Evolutionary conservation across 2,113 vertebrate species (phyloP).

Genomic region (Mustela nigripes): DNA sequence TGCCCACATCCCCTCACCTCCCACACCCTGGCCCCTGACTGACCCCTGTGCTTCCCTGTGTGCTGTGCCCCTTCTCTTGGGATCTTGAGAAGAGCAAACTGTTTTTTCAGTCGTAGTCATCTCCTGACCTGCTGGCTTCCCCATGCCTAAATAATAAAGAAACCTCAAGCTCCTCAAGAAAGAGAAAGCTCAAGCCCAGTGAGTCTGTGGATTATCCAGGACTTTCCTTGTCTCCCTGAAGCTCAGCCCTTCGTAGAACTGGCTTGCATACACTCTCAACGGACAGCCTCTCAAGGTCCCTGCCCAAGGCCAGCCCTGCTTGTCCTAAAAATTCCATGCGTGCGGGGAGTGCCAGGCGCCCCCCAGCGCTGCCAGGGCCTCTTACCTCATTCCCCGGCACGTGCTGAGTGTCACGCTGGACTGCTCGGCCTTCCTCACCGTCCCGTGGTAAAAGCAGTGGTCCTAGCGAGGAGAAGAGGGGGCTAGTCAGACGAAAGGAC

Average conservation of each 20-base stretch:
- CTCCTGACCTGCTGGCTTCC: neutral
- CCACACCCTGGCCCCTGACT: neutral
- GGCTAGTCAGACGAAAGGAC: neutral
- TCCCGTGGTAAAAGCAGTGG: conserved; percentile 96
- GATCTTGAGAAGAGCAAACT: neutral
- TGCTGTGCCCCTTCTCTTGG: neutral
- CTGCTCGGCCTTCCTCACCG: conserved; percentile 87
- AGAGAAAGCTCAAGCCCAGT: neutral
- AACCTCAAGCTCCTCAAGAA: neutral
- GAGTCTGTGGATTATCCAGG: neutral
- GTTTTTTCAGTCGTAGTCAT: neutral
- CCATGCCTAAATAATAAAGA: neutral
- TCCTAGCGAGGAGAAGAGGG: conserved; percentile 88
- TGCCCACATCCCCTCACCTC: neutral
- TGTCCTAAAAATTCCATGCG: neutral
- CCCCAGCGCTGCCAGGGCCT: neutral
- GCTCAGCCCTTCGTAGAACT: neutral
- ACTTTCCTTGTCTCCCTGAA: neutral
- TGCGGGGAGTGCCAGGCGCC: too few species aligned
- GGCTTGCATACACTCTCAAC: neutral
- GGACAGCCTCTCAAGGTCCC: neutral
- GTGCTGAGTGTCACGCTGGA: conserved; percentile 94
- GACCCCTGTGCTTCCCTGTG: too few species aligned
- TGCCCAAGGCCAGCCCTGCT: neutral
- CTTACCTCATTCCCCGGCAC: conserved; percentile 95